These are phyloP conservation scores for Musca domestica DNA, from an alignment of 1,140 invertebrate species.

Conservation along the genomic window DNA sequence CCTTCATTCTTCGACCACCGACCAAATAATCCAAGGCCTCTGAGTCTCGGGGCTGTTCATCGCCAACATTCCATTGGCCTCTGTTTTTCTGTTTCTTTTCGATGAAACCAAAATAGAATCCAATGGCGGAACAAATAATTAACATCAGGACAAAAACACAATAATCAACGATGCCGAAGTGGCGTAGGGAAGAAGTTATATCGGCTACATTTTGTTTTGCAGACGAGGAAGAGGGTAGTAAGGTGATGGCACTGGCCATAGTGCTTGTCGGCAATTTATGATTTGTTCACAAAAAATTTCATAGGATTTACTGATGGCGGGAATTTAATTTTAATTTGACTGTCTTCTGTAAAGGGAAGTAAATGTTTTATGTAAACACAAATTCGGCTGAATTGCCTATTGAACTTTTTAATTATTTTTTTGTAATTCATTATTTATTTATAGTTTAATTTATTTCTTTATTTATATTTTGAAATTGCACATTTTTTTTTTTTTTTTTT, in stretches of 20 bases:
- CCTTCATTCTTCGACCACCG: slow-evolving; percentile 78
- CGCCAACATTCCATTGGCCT: slow-evolving; percentile 2
- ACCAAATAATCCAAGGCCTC: slow-evolving; percentile 72
- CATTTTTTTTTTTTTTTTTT: too few relatives aligned
- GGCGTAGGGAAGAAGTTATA: slow-evolving; percentile 58
- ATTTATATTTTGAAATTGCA: too few relatives aligned
- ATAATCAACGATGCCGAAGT: slow-evolving; percentile 67
- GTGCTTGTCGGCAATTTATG: slow-evolving; percentile 22
- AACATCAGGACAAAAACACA: slow-evolving; percentile 69
- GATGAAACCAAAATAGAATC: slow-evolving; percentile 70
- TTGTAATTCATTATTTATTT: too few relatives aligned
- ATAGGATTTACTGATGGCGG: slow-evolving; percentile 28
- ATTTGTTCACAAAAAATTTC: too few relatives aligned
- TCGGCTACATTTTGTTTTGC: slow-evolving; percentile 53
- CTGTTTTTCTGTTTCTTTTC: slow-evolving; percentile 46
- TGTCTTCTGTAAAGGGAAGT: too few relatives aligned
- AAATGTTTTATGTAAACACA: slow-evolving; percentile 42
- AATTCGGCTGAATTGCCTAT: too few relatives aligned
- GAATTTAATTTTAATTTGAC: too few relatives aligned
- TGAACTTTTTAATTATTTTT: too few relatives aligned
- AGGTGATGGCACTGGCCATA: slow-evolving; percentile 4
- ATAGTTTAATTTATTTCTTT: too few relatives aligned
- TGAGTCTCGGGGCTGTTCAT: slow-evolving; percentile 56
- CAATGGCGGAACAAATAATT: slow-evolving; percentile 63
- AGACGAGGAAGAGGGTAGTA: not conserved